Conservation (phyloP, 2,888 invertebrate species). For the Lasioglossum zephyrum region DNA sequence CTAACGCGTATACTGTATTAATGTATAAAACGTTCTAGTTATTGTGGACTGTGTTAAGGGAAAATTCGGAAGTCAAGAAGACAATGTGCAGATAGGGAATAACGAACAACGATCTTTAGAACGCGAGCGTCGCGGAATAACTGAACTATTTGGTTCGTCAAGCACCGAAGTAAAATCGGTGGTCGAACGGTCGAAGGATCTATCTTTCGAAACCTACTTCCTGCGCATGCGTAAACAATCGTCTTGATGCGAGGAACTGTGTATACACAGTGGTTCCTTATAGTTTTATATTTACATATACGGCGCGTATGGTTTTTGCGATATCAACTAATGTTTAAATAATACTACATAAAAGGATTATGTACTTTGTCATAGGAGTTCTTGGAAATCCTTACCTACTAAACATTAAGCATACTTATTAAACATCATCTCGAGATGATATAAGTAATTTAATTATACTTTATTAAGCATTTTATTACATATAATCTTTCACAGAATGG, state of each 20-base stretch:
- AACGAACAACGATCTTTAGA: not conserved
- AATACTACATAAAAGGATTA: conserved; percentile 26
- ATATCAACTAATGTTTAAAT: conserved; percentile 34
- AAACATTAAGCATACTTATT: conserved; percentile 10
- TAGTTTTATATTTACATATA: conserved; percentile 41
- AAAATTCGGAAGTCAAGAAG: not conserved
- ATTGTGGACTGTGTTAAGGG: conserved; percentile 13
- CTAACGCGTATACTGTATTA: conserved; percentile 17
- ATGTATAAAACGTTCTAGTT: conserved; percentile 26
- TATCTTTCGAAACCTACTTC: conserved; percentile 19
- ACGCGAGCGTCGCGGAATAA: conserved; percentile 8
- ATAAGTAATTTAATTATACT: conserved; percentile 35
- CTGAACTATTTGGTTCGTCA: not conserved
- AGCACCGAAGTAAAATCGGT: conserved; percentile 13
- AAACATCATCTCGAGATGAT: not conserved
- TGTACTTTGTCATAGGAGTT: conserved; percentile 29
- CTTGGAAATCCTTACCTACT: not conserved
- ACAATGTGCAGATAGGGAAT: not conserved
- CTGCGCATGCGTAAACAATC: conserved; percentile 42
- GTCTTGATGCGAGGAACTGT: conserved; percentile 25
- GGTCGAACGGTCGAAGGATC: conserved; percentile 14
- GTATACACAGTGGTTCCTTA: conserved; percentile 31
- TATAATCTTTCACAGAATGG: conserved; percentile 28
- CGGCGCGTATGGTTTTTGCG: conserved; percentile 24
- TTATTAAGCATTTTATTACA: conserved; percentile 54